phyloP scores from a whole-genome alignment of 2,888 invertebrate species.

The Sisyra nigra region DNA sequence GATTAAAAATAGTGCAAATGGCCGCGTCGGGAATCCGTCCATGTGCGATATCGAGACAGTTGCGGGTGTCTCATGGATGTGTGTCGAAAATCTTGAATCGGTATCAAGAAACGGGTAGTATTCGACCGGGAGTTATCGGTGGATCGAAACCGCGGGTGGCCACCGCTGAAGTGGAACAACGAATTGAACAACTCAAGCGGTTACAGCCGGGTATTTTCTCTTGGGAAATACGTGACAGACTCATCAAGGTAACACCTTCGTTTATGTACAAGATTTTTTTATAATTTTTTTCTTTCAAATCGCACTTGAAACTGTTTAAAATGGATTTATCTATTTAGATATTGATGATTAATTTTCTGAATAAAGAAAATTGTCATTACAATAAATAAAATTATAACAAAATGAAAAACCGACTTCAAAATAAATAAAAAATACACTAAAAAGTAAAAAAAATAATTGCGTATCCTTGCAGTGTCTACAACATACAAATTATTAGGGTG shows the following conservation, averaged over 20 bases:
- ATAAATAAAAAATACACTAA: too few relatives aligned
- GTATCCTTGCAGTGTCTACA: too few relatives aligned
- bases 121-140: constrained; percentile 86
- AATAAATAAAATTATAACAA: too few relatives aligned
- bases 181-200: constrained; percentile 82
- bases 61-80: constrained; percentile 95
- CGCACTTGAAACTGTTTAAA: too few relatives aligned
- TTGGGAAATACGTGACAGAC: constrained; percentile 88
- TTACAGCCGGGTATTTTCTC: constrained; percentile 87
- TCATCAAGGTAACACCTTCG: constrained; percentile 53
- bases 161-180: constrained; percentile 82
- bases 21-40: constrained; percentile 87
- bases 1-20: constrained; percentile 92
- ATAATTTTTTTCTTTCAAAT: too few relatives aligned
- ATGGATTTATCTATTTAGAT: too few relatives aligned
- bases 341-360: too few relatives aligned
- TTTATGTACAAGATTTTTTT: too few relatives aligned
- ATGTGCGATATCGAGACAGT: constrained; percentile 87
- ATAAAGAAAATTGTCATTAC: too few relatives aligned
- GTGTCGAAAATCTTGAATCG: constrained; percentile 93
- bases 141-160: constrained; percentile 89
- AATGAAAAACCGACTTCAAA: too few relatives aligned
- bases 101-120: constrained; percentile 90
- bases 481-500: too few relatives aligned
- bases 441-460: too few relatives aligned